Evolutionary conservation across 2,888 invertebrate genomes (phyloP).

Genomic region (Ephialtes manifestator): DNA sequence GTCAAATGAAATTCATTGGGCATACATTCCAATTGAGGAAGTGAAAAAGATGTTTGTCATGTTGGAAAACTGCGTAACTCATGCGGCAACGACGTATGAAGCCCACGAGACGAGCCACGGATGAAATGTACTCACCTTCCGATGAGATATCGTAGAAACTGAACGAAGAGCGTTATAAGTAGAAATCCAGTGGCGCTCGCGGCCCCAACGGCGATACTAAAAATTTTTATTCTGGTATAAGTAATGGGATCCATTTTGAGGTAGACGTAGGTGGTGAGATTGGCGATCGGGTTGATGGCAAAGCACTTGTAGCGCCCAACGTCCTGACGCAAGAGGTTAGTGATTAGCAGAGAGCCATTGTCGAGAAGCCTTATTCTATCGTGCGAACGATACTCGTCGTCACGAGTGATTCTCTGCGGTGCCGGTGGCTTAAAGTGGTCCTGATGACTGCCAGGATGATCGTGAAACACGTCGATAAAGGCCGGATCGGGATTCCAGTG

Average conservation of each 20-base stretch:
- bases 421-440: conserved; percentile 32
- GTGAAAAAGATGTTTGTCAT: not conserved
- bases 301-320: conserved; percentile 95
- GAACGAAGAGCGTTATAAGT: conserved; percentile 92
- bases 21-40: not conserved
- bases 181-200: conserved; percentile 93
- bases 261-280: conserved; percentile 91
- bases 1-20: not conserved
- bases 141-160: conserved; percentile 91
- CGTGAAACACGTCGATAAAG: conserved; percentile 89
- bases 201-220: conserved; percentile 94
- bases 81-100: conserved; percentile 51
- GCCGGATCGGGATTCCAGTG: conserved; percentile 93
- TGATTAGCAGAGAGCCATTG: conserved; percentile 93
- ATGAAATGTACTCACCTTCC: conserved; percentile 88
- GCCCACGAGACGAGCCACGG: conserved; percentile 16
- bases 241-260: conserved; percentile 95
- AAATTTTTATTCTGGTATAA: conserved; percentile 93
- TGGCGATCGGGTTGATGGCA: conserved; percentile 94
- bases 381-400: conserved; percentile 75
- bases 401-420: not conserved
- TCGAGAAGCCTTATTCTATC: conserved; percentile 90
- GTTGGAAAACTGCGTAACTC: not conserved
- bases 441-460: conserved; percentile 87
- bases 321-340: conserved; percentile 91